A percentile compares a stretch with the other conserved stretches of the same genome.
These are phyloP conservation scores for Drosophila truncata DNA, from an alignment of 1,140 invertebrate genomes.

Conservation along the genomic window DNA sequence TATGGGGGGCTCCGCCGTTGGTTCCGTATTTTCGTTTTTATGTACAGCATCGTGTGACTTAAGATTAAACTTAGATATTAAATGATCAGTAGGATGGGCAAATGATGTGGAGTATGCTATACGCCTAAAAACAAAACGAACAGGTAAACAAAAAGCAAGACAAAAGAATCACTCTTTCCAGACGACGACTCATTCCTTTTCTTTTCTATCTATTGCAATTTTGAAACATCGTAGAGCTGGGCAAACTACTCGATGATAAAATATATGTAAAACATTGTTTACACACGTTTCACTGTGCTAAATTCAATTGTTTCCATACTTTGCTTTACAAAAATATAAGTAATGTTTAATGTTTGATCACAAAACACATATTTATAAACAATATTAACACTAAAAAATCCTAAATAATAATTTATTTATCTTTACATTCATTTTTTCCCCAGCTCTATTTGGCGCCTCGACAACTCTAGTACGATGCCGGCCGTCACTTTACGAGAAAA, in stretches of 20 bases:
- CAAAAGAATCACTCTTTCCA: slow-evolving; percentile 16
- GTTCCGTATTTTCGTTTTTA: slow-evolving; percentile 36
- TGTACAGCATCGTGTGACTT: slow-evolving; percentile 55
- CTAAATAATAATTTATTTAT: neutral
- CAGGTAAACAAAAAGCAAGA: slow-evolving; percentile 19
- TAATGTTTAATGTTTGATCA: neutral
- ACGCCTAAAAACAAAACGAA: slow-evolving; percentile 41
- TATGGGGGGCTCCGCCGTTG: slow-evolving; percentile 21
- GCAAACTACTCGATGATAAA: neutral
- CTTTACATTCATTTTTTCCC: too few relatives aligned
- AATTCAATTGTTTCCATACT: neutral
- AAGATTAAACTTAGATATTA: slow-evolving; percentile 70
- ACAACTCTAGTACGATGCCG: slow-evolving; percentile 55
- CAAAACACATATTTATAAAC: neutral
- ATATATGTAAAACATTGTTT: neutral
- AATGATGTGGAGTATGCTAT: slow-evolving; percentile 35
- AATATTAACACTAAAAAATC: neutral
- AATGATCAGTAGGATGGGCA: slow-evolving; percentile 56
- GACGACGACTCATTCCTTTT: slow-evolving; percentile 1
- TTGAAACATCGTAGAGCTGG: slow-evolving; percentile 9
- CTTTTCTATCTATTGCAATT: slow-evolving; percentile 12
- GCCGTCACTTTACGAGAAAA: slow-evolving; percentile 35
- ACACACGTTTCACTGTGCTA: neutral
- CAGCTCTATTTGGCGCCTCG: slow-evolving; percentile 30
- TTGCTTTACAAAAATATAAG: slow-evolving; percentile 1